These are phyloP conservation scores for Nomada ferruginata DNA, from an alignment of 2,888 invertebrate species.

Conservation along the genomic window DNA sequence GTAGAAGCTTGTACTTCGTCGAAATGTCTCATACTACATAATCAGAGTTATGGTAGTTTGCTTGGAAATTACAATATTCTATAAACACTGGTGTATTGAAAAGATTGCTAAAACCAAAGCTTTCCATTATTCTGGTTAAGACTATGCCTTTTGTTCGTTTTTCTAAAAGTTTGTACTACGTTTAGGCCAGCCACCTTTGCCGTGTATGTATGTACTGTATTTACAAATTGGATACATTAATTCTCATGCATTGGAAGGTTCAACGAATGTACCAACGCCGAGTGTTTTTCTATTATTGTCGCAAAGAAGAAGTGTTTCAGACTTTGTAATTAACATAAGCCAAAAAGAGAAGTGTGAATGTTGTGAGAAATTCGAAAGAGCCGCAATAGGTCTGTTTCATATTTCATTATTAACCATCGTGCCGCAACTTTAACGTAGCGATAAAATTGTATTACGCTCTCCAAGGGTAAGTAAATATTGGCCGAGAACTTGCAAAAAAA, in stretches of 20 bases:
- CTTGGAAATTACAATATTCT: conserved; percentile 17
- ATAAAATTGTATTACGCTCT: not conserved
- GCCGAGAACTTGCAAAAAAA: too few species aligned
- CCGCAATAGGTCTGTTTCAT: not conserved
- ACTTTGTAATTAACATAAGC: conserved; percentile 53
- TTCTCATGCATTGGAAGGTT: conserved; percentile 21
- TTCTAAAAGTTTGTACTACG: conserved; percentile 71
- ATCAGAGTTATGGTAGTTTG: conserved; percentile 24
- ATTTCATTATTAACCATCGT: conserved; percentile 4
- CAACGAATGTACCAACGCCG: conserved; percentile 38
- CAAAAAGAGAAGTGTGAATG: not conserved
- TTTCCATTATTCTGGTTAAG: conserved; percentile 14
- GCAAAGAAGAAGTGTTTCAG: conserved; percentile 66
- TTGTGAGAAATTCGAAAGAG: not conserved
- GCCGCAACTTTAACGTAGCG: not conserved
- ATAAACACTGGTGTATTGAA: conserved; percentile 20
- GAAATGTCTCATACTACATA: conserved; percentile 50
- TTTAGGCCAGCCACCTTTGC: conserved; percentile 69
- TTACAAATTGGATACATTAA: conserved; percentile 28
- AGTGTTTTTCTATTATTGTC: conserved; percentile 68
- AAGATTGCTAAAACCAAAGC: conserved; percentile 31
- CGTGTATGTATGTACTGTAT: conserved; percentile 19
- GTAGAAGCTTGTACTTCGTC: conserved; percentile 70
- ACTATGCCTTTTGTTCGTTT: conserved; percentile 26
- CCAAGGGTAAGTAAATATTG: not conserved